Evolutionary conservation across 64 coral and sea anemone species (phyloP).

Genomic region (Pocillopora verrucosa): DNA sequence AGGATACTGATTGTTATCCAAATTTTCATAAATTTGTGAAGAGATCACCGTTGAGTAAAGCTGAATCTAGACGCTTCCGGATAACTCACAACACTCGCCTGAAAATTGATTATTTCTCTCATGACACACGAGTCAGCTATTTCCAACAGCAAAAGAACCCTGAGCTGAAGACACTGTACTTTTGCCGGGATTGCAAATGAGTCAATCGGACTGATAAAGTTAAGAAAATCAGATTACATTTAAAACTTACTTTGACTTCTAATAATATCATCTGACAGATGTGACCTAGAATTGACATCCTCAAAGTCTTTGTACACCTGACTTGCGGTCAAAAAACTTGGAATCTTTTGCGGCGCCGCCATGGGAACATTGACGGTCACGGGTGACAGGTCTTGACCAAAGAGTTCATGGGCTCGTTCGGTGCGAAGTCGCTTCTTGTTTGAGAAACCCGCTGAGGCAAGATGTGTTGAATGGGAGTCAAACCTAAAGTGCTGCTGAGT

Average conservation of each 20-base stretch:
- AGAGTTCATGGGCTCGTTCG: background rate
- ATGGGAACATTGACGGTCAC: conserved; percentile 7
- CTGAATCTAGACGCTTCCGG: background rate
- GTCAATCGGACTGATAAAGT: background rate
- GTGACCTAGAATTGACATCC: conserved; percentile 13
- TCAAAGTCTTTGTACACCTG: conserved; percentile 44
- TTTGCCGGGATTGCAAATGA: too few relatives aligned
- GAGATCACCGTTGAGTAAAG: background rate
- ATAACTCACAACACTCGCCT: background rate
- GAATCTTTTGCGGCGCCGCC: conserved; percentile 22
- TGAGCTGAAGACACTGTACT: too few relatives aligned
- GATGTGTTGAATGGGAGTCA: conserved; percentile 15
- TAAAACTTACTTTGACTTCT: conserved; percentile 2
- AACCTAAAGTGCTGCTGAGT: conserved; percentile 7
- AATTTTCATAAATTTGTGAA: background rate
- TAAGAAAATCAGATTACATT: too few relatives aligned
- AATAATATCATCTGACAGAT: conserved; percentile 15
- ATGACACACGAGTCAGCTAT: too few relatives aligned
- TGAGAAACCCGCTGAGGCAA: background rate
- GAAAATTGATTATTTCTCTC: background rate
- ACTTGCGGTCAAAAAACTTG: conserved; percentile 30
- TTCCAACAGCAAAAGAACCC: too few relatives aligned
- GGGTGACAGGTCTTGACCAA: background rate
- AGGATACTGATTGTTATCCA: background rate
- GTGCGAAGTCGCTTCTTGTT: background rate